Conservation (phyloP, 2,888 invertebrate genomes). For the Yponomeuta cagnagella region DNA sequence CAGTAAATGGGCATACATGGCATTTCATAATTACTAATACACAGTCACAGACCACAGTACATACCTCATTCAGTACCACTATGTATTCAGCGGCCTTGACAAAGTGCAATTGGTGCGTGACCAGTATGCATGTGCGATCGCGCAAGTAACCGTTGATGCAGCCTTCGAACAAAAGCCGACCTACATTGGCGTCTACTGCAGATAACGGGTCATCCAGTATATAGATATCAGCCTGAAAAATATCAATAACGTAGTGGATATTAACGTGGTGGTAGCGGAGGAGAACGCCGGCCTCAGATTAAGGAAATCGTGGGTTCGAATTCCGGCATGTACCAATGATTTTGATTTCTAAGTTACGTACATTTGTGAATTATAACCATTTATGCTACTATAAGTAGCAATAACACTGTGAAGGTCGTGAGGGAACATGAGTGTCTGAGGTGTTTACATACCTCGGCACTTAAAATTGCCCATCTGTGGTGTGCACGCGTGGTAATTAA, state of each 20-base stretch:
- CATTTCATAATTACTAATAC: background rate
- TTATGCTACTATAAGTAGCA: no score
- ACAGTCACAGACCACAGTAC: background rate
- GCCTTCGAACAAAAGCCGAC: constrained; percentile 82
- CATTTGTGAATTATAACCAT: no score
- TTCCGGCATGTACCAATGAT: no score
- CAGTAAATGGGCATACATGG: background rate
- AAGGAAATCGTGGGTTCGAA: no score
- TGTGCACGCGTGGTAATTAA: no score
- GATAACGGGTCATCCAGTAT: constrained; percentile 88
- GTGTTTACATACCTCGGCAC: no score
- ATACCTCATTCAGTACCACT: constrained; percentile 70
- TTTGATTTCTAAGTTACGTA: no score
- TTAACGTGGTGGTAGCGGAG: no score
- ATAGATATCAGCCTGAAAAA: constrained; percentile 81
- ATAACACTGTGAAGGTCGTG: no score
- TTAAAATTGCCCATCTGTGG: no score
- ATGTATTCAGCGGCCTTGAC: constrained; percentile 66
- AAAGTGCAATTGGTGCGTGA: constrained; percentile 89
- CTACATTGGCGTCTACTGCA: constrained; percentile 87
- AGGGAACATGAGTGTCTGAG: no score
- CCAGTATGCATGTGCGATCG: constrained; percentile 82
- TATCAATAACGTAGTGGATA: background rate
- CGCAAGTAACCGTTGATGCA: constrained; percentile 80
- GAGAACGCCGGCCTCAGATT: no score